These are phyloP conservation scores for Bactericera cockerelli DNA, from an alignment of 1,140 invertebrate genomes.

Conservation along the genomic window DNA sequence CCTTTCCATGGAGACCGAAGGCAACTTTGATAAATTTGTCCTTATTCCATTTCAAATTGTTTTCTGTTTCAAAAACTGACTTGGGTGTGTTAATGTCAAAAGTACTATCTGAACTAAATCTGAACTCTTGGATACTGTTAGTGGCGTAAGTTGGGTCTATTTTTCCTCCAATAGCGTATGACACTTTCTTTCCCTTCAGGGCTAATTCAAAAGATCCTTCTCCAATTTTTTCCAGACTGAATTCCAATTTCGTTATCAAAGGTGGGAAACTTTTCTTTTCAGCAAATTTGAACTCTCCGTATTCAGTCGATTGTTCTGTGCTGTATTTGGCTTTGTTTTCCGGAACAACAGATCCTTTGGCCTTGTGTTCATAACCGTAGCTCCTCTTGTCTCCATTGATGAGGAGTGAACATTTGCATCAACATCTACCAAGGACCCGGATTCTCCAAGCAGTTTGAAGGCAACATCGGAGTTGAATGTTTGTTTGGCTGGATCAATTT, in stretches of 20 bases:
- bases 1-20: neutral
- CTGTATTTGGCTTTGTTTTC: neutral
- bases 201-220: neutral
- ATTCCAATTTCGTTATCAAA: slow-evolving; percentile 2
- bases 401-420: neutral
- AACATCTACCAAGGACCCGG: neutral
- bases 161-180: neutral
- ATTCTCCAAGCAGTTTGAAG: neutral
- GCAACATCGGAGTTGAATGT: neutral
- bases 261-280: slow-evolving; percentile 7
- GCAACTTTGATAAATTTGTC: neutral
- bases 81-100: slow-evolving; percentile 7
- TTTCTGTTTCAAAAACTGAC: neutral
- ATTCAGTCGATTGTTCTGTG: neutral
- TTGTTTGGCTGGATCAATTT: neutral
- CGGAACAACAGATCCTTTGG: neutral
- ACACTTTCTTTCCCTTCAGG: neutral
- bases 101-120: slow-evolving; percentile 1
- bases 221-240: neutral
- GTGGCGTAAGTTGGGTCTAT: neutral
- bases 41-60: slow-evolving; percentile 4
- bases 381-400: neutral
- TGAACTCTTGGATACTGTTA: slow-evolving; percentile 1
- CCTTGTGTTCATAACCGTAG: neutral
- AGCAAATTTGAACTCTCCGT: neutral